Evolutionary conservation across 2,797 vertebrate species (phyloP).

Genomic region (Lepus oiostolus): DNA sequence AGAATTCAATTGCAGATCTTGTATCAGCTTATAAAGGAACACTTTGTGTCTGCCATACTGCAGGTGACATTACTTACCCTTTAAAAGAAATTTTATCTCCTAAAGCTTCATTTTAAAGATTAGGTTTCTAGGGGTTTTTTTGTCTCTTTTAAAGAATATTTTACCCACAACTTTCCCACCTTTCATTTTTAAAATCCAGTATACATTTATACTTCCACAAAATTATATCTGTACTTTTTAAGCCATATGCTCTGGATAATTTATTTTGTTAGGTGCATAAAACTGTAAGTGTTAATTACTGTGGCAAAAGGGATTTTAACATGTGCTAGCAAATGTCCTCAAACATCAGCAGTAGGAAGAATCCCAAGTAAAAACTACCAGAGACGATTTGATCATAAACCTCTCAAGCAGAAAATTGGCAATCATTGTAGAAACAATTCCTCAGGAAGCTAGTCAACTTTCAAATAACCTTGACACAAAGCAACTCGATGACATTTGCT

Average conservation of each 20-base stretch:
- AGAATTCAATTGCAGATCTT: slow-evolving; percentile 2
- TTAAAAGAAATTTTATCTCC: slow-evolving; percentile 17
- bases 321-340: slow-evolving; percentile 78
- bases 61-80: not conserved
- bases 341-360: slow-evolving; percentile 81
- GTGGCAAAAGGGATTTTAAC: slow-evolving; percentile 80
- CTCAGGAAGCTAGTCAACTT: slow-evolving; percentile 89
- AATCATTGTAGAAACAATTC: slow-evolving; percentile 89
- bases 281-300: slow-evolving; percentile 87
- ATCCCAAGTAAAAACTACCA: slow-evolving; percentile 83
- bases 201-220: slow-evolving; percentile 80
- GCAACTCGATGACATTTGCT: slow-evolving; percentile 82
- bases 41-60: not conserved
- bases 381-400: slow-evolving; percentile 88
- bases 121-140: not conserved
- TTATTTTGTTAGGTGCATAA: slow-evolving; percentile 83
- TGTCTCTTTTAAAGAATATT: not conserved
- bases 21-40: not conserved
- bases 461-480: slow-evolving; percentile 88
- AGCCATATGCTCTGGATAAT: slow-evolving; percentile 76
- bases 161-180: not conserved
- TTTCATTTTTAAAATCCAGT: slow-evolving; percentile 70
- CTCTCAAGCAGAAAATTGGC: slow-evolving; percentile 91
- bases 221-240: slow-evolving; percentile 77
- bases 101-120: slow-evolving; percentile 50